Evolutionary conservation across 2,113 vertebrate genomes (phyloP), one percentile per base, ranked within the genome.

Genomic region (Oreochromis aureus): DNA sequence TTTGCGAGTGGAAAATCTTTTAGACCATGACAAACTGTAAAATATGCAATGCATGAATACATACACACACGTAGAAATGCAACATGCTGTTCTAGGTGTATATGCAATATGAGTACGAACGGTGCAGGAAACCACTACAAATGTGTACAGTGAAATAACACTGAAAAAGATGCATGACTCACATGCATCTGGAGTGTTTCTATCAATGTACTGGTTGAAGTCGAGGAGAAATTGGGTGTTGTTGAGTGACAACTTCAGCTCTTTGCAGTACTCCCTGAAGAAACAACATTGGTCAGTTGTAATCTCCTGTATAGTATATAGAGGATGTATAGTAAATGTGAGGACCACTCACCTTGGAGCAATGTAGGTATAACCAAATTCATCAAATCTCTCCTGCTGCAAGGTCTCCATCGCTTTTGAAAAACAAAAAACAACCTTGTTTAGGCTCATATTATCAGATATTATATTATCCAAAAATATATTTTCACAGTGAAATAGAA

Each of bases 161-260:
- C 30, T 66, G 44, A 85, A 81, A 59, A 61, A 83, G 55, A 85
- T 46, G 84, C 53, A 84, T 63, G 94, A 99, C 99, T 99, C 97
- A 99, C 99, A 99, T 53, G 98, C 95, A 87, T 97, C 97, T 93
- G 98, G 97, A 69, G 97, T 97, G 94, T 97, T 95, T 91, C 96
- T 97, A 86, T 99, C 97, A 90, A 99, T 98, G 96, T 97, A 97
- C 81, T 98, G 95, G 95, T 96, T 97, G 94, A 99, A 98, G 94
- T 98, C 97, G 88, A 98, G 94, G 84, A 99, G 97, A 95, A 99
- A 99, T 94, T 99, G 97, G 15, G 98, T 98, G 95, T 98, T 99
- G 95, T 99, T 99, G 89, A 96, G 95, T 46, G 97, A 97, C 91
- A 97, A 90, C 94, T 98, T 99, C 93, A 99, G 95, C 59, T 98